These are phyloP conservation scores for Opisthocomus hoazin DNA, from an alignment of 2,113 vertebrate genomes.

Conservation along the genomic window DNA sequence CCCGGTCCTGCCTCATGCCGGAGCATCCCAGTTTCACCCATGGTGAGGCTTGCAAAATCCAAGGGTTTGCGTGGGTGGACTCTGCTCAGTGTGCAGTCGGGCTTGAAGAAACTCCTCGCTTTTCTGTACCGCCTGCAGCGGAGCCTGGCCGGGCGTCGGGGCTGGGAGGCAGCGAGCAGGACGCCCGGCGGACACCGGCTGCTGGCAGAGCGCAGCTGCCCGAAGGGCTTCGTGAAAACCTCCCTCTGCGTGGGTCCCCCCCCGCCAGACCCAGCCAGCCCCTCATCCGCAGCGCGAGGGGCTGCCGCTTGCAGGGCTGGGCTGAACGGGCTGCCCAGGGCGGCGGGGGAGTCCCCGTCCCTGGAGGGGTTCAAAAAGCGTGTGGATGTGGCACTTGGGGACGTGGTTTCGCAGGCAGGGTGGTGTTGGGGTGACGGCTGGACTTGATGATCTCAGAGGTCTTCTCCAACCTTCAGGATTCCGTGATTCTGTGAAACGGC, in stretches of 20 bases:
- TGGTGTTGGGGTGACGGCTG: no score
- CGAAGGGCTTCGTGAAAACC: neutral
- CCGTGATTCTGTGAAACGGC: no score
- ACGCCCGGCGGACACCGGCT: neutral
- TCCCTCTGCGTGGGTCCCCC: accelerated
- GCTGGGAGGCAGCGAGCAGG: accelerated
- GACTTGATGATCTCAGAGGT: no score
- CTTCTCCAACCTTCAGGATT: no score
- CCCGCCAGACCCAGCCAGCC: neutral
- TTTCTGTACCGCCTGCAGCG: neutral
- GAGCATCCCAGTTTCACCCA: neutral
- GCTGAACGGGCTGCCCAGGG: no score
- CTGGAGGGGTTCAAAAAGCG: no score
- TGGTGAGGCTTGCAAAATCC: neutral
- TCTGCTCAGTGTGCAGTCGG: neutral
- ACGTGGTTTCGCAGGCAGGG: no score
- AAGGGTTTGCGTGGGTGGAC: accelerated
- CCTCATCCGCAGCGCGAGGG: accelerated
- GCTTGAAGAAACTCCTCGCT: neutral
- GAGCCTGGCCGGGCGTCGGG: accelerated
- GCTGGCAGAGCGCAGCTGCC: neutral
- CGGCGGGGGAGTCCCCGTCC: no score
- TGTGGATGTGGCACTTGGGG: no score
- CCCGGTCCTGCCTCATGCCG: accelerated
- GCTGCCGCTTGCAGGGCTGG: neutral